These are phyloP conservation scores for Dolichallabes microphthalmus DNA, from an alignment of 2,113 vertebrate genomes.

Conservation along the genomic window DNA sequence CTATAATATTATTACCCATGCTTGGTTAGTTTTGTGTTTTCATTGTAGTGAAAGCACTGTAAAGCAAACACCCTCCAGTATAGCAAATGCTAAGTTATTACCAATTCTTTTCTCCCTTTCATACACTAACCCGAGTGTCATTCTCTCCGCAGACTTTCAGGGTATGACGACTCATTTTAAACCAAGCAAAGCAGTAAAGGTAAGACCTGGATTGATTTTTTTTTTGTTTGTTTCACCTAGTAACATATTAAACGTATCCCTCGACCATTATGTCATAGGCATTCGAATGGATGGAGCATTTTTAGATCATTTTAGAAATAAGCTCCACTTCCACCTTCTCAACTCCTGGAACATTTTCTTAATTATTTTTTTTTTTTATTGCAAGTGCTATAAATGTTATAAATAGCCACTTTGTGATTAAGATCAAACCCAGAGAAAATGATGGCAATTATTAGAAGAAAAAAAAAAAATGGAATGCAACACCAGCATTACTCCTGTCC, in stretches of 20 bases:
- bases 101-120: not conserved
- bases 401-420: not conserved
- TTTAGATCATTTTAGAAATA: too few relatives aligned
- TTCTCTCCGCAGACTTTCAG: conserved; percentile 66
- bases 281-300: not conserved
- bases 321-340: not conserved
- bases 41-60: not conserved
- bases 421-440: not conserved
- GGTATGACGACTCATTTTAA: conserved; percentile 81
- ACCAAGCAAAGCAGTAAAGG: conserved; percentile 78
- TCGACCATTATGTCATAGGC: not conserved
- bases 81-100: not conserved
- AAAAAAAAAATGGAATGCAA: not conserved
- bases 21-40: too few relatives aligned
- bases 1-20: too few relatives aligned
- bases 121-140: not conserved
- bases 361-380: not conserved
- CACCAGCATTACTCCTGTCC: not conserved
- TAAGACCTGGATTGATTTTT: conserved; percentile 45
- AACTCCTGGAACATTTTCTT: not conserved
- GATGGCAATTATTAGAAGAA: not conserved
- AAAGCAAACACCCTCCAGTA: not conserved
- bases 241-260: not conserved
- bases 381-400: not conserved
- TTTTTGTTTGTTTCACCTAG: not conserved